phyloP scores from a whole-genome alignment of 2,888 invertebrate species.

The Megaustenia siamemsis region DNA sequence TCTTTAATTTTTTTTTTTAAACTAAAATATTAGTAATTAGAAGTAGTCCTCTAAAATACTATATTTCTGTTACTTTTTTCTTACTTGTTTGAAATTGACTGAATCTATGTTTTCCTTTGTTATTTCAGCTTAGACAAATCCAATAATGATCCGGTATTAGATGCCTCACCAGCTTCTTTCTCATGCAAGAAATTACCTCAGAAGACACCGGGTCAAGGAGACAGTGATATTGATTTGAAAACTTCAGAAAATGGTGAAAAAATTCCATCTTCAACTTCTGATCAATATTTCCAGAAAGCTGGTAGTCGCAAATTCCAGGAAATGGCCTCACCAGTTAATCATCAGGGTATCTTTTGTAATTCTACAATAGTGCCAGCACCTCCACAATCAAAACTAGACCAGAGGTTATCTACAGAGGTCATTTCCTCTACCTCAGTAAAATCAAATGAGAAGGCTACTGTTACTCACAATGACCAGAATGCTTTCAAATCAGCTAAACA shows the following conservation, averaged over 20 bases:
- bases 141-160: too few species aligned
- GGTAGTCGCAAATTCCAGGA: background rate
- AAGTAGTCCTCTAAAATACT: too few species aligned
- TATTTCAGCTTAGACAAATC: too few species aligned
- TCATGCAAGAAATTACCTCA: background rate
- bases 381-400: background rate
- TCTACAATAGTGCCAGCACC: constrained; percentile 7
- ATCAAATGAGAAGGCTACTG: background rate
- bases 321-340: background rate
- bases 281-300: background rate
- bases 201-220: background rate
- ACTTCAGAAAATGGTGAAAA: background rate
- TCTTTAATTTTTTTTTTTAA: too few species aligned
- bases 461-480: background rate
- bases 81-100: too few species aligned
- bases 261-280: background rate
- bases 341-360: background rate
- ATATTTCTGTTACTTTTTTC: too few species aligned
- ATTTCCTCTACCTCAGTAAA: background rate
- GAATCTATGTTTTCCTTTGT: too few species aligned
- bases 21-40: too few species aligned
- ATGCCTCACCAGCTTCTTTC: background rate
- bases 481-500: background rate
- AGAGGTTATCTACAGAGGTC: background rate
- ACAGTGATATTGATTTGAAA: background rate